phyloP scores from a whole-genome alignment of 2,888 invertebrate genomes.

The Ornithoptera priamus region DNA sequence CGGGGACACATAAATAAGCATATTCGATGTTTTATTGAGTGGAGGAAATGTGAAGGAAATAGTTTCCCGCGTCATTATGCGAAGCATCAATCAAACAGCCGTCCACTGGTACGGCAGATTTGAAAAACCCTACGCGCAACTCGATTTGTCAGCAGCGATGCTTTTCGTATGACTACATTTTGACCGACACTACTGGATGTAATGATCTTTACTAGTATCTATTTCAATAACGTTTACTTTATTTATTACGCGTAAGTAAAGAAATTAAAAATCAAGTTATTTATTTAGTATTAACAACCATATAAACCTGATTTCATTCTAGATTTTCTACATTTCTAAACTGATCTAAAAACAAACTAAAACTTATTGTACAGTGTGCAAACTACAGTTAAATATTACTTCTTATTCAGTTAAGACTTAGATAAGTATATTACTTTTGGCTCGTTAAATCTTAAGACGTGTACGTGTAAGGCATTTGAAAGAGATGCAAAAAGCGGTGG shows the following conservation, averaged over 20 bases:
- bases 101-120: constrained; percentile 52
- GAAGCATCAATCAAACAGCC: constrained; percentile 72
- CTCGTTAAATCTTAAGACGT: neutral
- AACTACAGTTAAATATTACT: neutral
- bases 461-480: neutral
- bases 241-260: neutral
- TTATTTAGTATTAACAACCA: too few species aligned
- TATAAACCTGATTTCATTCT: neutral
- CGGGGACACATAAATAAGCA: constrained; percentile 75
- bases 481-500: constrained; percentile 5
- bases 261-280: neutral
- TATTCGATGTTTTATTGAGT: constrained; percentile 78
- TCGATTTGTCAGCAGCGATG: constrained; percentile 1
- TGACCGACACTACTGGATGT: constrained; percentile 13
- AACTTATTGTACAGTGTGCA: neutral
- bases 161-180: constrained; percentile 8
- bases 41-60: constrained; percentile 78
- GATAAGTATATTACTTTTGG: neutral
- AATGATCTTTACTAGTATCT: neutral
- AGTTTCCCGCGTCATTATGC: constrained; percentile 76
- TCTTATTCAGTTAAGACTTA: neutral
- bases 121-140: constrained; percentile 40
- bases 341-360: neutral
- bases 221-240: neutral
- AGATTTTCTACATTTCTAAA: neutral